A percentile compares a stretch with the other conserved stretches of the same genome.
These are phyloP conservation scores for Oxycera nigricornis DNA, from an alignment of 2,888 invertebrate species.

Conservation along the genomic window DNA sequence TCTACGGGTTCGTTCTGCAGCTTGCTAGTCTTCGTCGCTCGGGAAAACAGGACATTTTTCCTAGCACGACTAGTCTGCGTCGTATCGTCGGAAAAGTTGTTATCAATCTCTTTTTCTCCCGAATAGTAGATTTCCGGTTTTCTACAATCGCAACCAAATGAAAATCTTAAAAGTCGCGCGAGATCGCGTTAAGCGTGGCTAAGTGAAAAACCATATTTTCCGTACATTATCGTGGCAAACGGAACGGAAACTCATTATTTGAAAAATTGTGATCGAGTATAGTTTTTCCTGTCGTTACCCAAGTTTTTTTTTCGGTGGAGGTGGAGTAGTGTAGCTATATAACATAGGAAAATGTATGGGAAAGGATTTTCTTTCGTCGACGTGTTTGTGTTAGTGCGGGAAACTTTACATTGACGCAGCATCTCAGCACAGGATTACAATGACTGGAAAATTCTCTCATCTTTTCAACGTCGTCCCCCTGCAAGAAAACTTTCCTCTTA, in stretches of 20 bases:
- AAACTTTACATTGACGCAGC: constrained; percentile 36
- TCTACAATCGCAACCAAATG: not conserved
- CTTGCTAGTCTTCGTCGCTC: constrained; percentile 21
- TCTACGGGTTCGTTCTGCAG: constrained; percentile 9
- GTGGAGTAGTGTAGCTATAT: constrained; percentile 2
- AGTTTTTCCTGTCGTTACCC: constrained; percentile 7
- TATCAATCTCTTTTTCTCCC: constrained; percentile 20
- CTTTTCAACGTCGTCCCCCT: constrained; percentile 16
- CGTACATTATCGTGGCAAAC: not conserved
- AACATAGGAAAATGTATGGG: constrained; percentile 26
- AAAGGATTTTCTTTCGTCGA: constrained; percentile 31
- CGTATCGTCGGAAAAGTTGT: constrained; percentile 14
- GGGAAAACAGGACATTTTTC: constrained; percentile 16
- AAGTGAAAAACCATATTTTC: not conserved
- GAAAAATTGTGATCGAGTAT: not conserved
- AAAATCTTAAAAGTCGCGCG: not conserved
- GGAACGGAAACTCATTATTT: not conserved
- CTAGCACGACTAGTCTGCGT: constrained; percentile 15
- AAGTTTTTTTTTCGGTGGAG: not conserved
- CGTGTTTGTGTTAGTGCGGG: constrained; percentile 9
- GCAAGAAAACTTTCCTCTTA: constrained; percentile 29
- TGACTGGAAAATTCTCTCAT: constrained; percentile 36
- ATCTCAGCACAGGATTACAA: constrained; percentile 37
- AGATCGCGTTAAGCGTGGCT: not conserved
- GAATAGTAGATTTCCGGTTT: not conserved